Conservation (phyloP, 2,797 vertebrate genomes). For the Micrastur ruficollis region DNA sequence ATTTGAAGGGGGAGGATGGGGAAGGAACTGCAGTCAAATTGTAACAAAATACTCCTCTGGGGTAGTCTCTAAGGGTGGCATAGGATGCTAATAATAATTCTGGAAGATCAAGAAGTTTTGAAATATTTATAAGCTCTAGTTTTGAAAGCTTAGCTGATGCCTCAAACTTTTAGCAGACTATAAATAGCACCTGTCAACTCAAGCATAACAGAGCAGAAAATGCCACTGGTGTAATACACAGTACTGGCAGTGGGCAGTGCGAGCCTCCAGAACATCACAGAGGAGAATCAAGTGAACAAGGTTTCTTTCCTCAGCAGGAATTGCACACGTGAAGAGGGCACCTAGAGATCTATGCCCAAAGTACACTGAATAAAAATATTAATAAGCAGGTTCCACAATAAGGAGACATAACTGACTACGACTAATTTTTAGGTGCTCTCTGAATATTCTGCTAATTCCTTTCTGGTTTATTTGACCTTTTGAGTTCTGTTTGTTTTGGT, state of each 20-base stretch:
- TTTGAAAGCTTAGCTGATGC: neutral
- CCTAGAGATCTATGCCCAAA: neutral
- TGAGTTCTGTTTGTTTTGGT: neutral
- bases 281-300: neutral
- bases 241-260: rapidly evolving
- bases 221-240: neutral
- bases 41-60: neutral
- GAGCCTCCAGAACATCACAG: neutral
- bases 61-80: neutral
- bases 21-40: neutral
- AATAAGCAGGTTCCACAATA: neutral
- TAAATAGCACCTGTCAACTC: neutral
- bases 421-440: neutral
- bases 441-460: neutral
- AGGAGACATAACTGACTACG: neutral
- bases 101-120: neutral
- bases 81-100: neutral
- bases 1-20: neutral
- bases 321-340: neutral
- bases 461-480: neutral
- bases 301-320: neutral
- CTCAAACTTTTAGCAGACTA: neutral
- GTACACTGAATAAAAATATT: neutral
- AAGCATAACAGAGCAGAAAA: neutral
- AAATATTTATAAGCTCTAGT: neutral